These are phyloP conservation scores for Arrhamphus sclerolepis DNA, from an alignment of 2,797 vertebrate genomes.

Conservation along the genomic window DNA sequence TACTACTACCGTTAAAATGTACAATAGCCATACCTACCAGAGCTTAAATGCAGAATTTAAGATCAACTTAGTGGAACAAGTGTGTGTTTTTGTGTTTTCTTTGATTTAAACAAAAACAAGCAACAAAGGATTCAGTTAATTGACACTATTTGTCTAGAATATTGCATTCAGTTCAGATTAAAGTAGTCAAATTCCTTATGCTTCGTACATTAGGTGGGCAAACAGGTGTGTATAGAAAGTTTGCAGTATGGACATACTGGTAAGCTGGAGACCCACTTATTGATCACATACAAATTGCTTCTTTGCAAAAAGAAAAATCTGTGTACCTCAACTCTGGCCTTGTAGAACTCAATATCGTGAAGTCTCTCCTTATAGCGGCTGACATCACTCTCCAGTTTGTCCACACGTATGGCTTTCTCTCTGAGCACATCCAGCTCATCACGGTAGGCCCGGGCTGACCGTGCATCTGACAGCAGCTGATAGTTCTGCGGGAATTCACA, in stretches of 20 bases:
- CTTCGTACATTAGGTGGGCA: too few species aligned
- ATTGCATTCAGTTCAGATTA: too few species aligned
- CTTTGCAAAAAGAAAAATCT: not conserved
- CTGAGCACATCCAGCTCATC: constrained; percentile 94
- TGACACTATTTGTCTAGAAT: too few species aligned
- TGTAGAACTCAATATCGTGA: constrained; percentile 99
- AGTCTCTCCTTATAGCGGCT: constrained; percentile 92
- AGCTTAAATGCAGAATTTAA: too few species aligned
- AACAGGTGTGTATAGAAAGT: too few species aligned
- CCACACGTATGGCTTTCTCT: constrained; percentile 94
- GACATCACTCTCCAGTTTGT: constrained; percentile 98
- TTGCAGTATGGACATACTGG: not conserved
- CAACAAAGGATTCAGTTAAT: too few species aligned
- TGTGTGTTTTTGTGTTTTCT: too few species aligned
- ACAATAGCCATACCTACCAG: not conserved
- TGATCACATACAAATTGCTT: not conserved
- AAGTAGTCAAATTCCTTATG: too few species aligned
- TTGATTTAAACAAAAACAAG: too few species aligned
- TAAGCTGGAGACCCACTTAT: not conserved
- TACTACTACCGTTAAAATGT: not conserved
- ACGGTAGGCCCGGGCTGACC: constrained; percentile 92
- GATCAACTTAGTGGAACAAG: too few species aligned
- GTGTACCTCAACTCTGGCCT: constrained; percentile 94
- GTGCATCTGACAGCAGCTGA: constrained; percentile 92
- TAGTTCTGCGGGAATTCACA: constrained; percentile 83